These are phyloP conservation scores for Ceraclea dissimilis DNA, from an alignment of 2,888 invertebrate species.

Conservation along the genomic window DNA sequence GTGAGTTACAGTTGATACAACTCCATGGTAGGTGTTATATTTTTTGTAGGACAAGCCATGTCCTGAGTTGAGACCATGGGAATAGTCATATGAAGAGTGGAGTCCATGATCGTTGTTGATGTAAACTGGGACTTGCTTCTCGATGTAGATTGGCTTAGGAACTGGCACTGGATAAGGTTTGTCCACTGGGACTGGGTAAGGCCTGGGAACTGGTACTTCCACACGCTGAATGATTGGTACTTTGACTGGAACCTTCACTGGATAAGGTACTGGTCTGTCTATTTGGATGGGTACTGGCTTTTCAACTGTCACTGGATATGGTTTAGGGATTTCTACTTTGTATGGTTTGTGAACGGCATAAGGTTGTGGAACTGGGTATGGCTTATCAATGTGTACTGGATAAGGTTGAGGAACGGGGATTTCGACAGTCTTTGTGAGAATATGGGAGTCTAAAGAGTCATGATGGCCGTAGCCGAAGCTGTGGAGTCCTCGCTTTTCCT, in stretches of 20 bases:
- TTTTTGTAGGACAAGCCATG: slow-evolving; percentile 6
- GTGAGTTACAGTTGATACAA: slow-evolving; percentile 4
- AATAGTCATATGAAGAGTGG: neutral
- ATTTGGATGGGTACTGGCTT: slow-evolving; percentile 17
- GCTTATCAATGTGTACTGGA: slow-evolving; percentile 44
- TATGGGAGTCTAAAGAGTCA: neutral
- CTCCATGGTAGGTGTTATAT: neutral
- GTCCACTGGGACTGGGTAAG: slow-evolving; percentile 46
- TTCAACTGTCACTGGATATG: slow-evolving; percentile 20
- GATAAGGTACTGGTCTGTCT: slow-evolving; percentile 20
- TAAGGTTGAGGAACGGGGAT: slow-evolving; percentile 46
- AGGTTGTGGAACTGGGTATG: slow-evolving; percentile 43
- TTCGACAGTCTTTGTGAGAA: slow-evolving; percentile 40
- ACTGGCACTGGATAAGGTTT: slow-evolving; percentile 45
- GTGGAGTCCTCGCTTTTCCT: slow-evolving; percentile 18
- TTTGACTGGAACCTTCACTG: slow-evolving; percentile 18
- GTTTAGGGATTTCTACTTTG: slow-evolving; percentile 40
- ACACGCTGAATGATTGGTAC: slow-evolving; percentile 20
- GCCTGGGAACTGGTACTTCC: slow-evolving; percentile 28
- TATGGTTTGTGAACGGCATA: slow-evolving; percentile 46
- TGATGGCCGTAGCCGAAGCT: slow-evolving; percentile 18
- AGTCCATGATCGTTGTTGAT: slow-evolving; percentile 9
- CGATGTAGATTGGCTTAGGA: slow-evolving; percentile 25
- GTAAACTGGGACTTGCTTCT: slow-evolving; percentile 42
- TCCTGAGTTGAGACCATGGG: neutral